These are phyloP conservation scores for Aphelenchoides avenae DNA, from an alignment of 1,140 invertebrate species.

Conservation along the genomic window DNA sequence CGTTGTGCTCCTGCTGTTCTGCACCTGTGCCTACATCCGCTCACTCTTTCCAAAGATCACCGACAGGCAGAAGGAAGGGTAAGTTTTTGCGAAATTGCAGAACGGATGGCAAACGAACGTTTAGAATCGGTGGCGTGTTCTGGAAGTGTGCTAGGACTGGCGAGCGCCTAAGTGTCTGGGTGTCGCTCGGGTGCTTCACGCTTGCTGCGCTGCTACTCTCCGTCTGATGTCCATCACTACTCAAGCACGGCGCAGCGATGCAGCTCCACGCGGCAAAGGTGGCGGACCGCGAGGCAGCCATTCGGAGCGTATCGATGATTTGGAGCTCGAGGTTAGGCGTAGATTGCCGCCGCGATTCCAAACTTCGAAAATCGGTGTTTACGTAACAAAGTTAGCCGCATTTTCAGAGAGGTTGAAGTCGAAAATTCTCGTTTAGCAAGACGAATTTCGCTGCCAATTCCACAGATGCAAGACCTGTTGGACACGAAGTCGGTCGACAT, in stretches of 20 bases:
- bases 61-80: conserved; percentile 93
- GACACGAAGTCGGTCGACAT: conserved; percentile 69
- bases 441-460: conserved; percentile 69
- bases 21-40: conserved; percentile 92
- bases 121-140: conserved; percentile 82
- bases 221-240: conserved; percentile 38
- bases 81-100: conserved; percentile 54
- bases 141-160: conserved; percentile 96
- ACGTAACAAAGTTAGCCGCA: conserved; percentile 23
- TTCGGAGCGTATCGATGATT: conserved; percentile 9
- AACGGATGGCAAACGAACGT: conserved; percentile 35
- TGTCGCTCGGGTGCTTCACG: conserved; percentile 77
- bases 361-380: conserved; percentile 15
- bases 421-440: too few species aligned
- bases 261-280: too few species aligned
- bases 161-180: conserved; percentile 91
- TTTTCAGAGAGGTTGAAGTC: too few species aligned
- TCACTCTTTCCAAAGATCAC: conserved; percentile 82
- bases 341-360: neutral
- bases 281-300: neutral
- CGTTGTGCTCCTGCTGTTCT: conserved; percentile 85
- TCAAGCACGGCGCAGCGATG: too few species aligned
- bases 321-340: neutral
- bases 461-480: conserved; percentile 74
- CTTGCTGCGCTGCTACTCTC: conserved; percentile 70